Base-by-base conservation (phyloP, 1,140 invertebrate genomes). In the Cydia amplana region DNA sequence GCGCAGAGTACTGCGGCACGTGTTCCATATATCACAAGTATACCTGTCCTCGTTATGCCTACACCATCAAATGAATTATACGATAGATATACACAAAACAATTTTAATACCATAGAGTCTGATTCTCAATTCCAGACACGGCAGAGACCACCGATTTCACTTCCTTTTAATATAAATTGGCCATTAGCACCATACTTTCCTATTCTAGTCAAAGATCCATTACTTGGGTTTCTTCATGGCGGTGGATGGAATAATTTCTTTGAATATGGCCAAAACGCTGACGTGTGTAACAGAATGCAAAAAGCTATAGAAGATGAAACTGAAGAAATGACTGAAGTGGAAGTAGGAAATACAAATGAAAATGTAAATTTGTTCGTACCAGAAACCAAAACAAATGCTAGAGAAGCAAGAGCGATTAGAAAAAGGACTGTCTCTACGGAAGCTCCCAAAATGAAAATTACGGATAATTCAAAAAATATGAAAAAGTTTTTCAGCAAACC, bases 201-300 rank as follows among this genome's bases (percentile, higher is more conserved):
- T 16, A 86, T 95, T 55, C 83, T 94, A 20, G 92, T 94, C 40
- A 94, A 93, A 85, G 94, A 94, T 83, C 94, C 94, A 1, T 87
- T 94, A 43, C 77, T 94, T n/a, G 90, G 89, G 51, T 84, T 93
- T 60, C 73, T 86, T 51, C 87, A 90, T 74, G 91, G 92, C 10
- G 93, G 93, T 60, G 91, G 93, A 0, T 90, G 91, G 77, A 91
- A 91, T 14, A 94, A 93, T 78, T 92, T 95, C 76, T 81, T 95
- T 55, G 94, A 95, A 88, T 94, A 94, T 83, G 94, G 94, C n/a
- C 94, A 94, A 77, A 85, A 75, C 43, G 93, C 92, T 12, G 93
- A 94, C 78, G 86, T 94, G 4, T 94, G 93, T 73, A 89, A 76
- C 73, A 87, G 87, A 75, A 89, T 87, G 76, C 87, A 88, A 81